Evolutionary conservation across 2,888 invertebrate genomes (phyloP).

Genomic region (Volucella inflata): DNA sequence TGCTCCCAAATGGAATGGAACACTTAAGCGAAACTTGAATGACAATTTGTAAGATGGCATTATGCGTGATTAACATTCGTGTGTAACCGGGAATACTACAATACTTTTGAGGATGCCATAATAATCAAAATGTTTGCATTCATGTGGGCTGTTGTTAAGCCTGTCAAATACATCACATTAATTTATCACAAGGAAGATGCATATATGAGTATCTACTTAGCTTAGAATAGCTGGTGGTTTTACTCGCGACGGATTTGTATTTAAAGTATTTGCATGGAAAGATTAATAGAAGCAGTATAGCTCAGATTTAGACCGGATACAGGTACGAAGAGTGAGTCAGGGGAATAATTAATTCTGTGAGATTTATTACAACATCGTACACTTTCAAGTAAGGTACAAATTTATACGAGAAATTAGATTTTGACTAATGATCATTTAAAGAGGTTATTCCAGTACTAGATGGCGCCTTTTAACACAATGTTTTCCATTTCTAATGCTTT

Average conservation of each 20-base stretch:
- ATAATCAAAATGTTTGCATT: not conserved
- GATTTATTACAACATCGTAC: too few species aligned
- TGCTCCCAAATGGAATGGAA: not conserved
- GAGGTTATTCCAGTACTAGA: too few species aligned
- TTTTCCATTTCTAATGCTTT: too few species aligned
- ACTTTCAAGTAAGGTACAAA: not conserved
- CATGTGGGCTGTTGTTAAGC: not conserved
- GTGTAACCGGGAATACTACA: not conserved
- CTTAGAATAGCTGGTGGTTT: not conserved
- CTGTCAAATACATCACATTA: not conserved
- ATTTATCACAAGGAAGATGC: too few species aligned
- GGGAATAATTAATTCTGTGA: slow-evolving; percentile 2
- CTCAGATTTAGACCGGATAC: not conserved
- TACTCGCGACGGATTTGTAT: not conserved
- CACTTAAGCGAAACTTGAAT: slow-evolving; percentile 10
- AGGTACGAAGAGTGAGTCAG: too few species aligned
- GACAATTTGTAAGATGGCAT: slow-evolving; percentile 14
- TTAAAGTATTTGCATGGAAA: not conserved
- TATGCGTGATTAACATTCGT: slow-evolving; percentile 3
- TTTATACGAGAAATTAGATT: not conserved
- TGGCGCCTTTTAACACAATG: too few species aligned
- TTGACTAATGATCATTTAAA: too few species aligned
- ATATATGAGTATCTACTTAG: too few species aligned
- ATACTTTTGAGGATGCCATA: not conserved
- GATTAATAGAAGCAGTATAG: not conserved